These are phyloP conservation scores for Rhizomys pruinosus DNA, from an alignment of 2,113 vertebrate genomes.

Conservation along the genomic window DNA sequence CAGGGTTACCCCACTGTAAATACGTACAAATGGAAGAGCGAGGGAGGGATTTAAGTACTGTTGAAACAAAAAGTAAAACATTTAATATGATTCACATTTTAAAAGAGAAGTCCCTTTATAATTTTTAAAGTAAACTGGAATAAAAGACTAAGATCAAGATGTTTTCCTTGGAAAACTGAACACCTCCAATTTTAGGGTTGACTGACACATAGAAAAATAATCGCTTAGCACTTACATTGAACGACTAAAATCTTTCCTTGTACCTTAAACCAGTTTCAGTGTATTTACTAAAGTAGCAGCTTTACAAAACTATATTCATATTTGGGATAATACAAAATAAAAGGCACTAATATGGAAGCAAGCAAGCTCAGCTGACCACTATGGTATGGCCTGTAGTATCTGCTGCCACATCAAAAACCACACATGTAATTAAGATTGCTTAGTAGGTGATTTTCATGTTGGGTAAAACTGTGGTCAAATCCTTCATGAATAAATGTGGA, in stretches of 20 bases:
- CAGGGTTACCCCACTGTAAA: background rate
- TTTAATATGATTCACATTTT: background rate
- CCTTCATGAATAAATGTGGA: background rate
- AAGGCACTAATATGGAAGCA: background rate
- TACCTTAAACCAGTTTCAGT: conserved; percentile 30
- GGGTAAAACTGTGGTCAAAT: background rate
- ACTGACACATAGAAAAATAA: background rate
- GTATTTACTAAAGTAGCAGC: background rate
- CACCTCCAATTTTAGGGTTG: background rate
- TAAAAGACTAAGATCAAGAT: conserved; percentile 38
- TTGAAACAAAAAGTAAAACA: background rate
- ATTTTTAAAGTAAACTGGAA: conserved; percentile 36
- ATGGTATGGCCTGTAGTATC: background rate
- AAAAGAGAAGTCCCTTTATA: conserved; percentile 25
- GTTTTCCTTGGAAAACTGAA: conserved; percentile 1
- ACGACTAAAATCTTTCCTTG: background rate
- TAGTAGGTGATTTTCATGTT: background rate
- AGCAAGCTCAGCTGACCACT: background rate
- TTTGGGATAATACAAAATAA: background rate
- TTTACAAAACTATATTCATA: background rate
- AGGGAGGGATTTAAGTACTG: background rate
- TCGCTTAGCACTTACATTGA: background rate
- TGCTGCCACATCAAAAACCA: background rate
- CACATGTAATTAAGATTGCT: background rate
- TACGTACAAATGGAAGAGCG: background rate